phyloP scores from a whole-genome alignment of 2,113 vertebrate genomes.

The Aptenodytes forsteri region DNA sequence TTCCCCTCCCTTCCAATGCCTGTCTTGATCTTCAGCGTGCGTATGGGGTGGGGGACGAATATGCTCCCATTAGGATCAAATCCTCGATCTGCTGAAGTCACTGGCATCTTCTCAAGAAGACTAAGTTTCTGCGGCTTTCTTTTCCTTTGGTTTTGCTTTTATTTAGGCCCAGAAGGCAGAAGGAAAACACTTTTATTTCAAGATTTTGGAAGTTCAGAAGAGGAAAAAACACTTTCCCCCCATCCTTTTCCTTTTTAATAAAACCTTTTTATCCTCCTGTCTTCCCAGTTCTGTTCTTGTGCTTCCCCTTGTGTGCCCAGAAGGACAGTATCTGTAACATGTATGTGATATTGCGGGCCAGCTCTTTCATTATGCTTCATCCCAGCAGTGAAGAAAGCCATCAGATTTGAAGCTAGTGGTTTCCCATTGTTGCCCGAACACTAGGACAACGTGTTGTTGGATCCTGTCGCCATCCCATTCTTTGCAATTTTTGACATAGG shows the following conservation, averaged over 20 bases:
- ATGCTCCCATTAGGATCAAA: not conserved
- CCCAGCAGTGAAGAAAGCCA: not conserved
- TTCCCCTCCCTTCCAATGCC: not conserved
- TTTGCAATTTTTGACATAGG: not conserved
- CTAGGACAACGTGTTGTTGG: not conserved
- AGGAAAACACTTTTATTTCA: not conserved
- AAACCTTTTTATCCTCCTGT: not conserved
- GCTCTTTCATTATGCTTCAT: not conserved
- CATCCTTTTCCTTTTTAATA: not conserved
- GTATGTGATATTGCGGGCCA: accelerated
- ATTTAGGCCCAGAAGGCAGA: not conserved
- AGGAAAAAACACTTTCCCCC: not conserved
- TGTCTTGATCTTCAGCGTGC: not conserved
- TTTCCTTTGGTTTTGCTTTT: not conserved
- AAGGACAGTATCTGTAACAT: not conserved
- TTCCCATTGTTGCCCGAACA: not conserved
- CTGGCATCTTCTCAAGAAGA: not conserved
- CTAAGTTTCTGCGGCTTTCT: not conserved
- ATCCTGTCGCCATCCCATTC: not conserved
- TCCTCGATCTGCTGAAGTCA: not conserved
- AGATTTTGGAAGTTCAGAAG: not conserved
- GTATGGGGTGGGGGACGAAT: not conserved
- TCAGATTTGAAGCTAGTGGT: not conserved
- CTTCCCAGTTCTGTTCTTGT: not conserved
- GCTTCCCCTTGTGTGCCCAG: not conserved